Conservation (phyloP, 2,797 vertebrate species). For the Halcyon badia region DNA sequence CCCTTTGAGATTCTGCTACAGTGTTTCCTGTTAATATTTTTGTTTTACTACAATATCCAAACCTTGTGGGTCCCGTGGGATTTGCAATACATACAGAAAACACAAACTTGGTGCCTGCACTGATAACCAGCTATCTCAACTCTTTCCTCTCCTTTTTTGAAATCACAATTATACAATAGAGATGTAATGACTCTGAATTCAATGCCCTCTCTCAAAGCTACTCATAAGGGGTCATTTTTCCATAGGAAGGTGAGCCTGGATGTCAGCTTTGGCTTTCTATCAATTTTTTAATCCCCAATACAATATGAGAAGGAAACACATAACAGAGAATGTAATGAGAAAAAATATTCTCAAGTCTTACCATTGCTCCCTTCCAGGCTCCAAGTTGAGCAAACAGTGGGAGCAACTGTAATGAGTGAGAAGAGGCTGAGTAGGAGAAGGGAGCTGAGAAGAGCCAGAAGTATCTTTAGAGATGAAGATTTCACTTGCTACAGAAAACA, state of each 20-base stretch:
- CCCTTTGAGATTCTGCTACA: background rate
- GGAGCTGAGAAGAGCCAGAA: background rate
- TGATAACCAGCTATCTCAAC: background rate
- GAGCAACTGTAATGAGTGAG: background rate
- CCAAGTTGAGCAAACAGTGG: background rate
- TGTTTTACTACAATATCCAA: background rate
- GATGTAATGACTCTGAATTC: background rate
- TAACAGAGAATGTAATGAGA: background rate
- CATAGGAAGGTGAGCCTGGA: background rate
- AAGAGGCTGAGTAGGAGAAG: background rate
- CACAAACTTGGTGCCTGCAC: accelerated
- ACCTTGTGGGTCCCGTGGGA: background rate
- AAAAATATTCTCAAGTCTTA: background rate
- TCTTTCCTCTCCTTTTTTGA: background rate
- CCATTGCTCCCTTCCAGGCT: background rate
- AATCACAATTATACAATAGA: background rate
- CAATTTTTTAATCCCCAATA: background rate
- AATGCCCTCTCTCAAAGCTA: background rate
- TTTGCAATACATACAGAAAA: background rate
- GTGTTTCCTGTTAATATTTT: background rate
- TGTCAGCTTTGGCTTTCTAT: background rate
- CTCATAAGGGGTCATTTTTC: background rate
- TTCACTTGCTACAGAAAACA: background rate
- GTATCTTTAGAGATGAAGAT: background rate
- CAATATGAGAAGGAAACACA: background rate